Conservation (phyloP, 1,140 invertebrate species). For the Drosophila rhopaloa region DNA sequence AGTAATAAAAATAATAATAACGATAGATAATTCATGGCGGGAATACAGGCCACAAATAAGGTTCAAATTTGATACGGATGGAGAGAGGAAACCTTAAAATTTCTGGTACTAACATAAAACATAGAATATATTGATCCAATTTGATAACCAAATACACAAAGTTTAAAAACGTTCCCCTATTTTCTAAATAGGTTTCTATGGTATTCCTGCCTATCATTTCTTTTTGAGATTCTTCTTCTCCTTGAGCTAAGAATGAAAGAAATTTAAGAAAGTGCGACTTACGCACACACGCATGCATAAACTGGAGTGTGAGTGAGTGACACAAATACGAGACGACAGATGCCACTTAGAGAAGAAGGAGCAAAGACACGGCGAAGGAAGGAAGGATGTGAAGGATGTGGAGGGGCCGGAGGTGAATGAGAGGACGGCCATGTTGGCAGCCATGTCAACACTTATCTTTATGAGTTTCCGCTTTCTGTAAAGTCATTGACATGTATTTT, state of each 20-base stretch:
- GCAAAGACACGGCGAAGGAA: slow-evolving; percentile 8
- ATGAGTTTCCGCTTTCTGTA: slow-evolving; percentile 84
- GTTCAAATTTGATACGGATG: not conserved
- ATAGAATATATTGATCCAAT: not conserved
- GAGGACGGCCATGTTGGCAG: slow-evolving; percentile 65
- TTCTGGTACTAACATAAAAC: not conserved
- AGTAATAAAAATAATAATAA: slow-evolving; percentile 49
- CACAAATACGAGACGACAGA: slow-evolving; percentile 77
- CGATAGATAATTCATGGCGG: slow-evolving; percentile 32
- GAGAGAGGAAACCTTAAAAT: not conserved
- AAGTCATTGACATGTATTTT: slow-evolving; percentile 84
- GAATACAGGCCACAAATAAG: slow-evolving; percentile 29
- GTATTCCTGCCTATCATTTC: not conserved
- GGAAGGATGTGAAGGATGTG: slow-evolving; percentile 2
- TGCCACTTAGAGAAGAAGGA: slow-evolving; percentile 67
- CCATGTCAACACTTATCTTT: slow-evolving; percentile 84
- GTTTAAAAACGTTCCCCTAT: too few relatives aligned
- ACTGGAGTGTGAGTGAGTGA: slow-evolving; percentile 50
- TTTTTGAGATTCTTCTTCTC: not conserved
- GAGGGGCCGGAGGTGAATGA: slow-evolving; percentile 6
- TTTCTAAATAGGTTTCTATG: too few relatives aligned
- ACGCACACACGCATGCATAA: slow-evolving; percentile 28
- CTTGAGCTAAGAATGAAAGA: slow-evolving; percentile 1
- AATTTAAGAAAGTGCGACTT: slow-evolving; percentile 50
- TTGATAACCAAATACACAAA: too few relatives aligned